Conservation (phyloP, 2,113 vertebrate species). For the Halichoerus grypus region DNA sequence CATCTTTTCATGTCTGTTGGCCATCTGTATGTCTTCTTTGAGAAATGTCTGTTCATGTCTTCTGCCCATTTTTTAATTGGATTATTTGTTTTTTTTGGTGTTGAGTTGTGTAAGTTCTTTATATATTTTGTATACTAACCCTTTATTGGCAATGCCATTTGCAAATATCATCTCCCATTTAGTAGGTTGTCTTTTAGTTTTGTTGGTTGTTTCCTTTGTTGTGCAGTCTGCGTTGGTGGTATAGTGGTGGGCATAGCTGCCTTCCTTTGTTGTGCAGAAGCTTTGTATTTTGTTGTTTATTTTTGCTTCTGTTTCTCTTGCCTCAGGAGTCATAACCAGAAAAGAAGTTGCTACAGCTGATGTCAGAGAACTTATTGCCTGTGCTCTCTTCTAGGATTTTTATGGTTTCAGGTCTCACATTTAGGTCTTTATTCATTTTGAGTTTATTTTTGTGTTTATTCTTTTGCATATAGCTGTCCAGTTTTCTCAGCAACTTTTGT, state of each 20-base stretch:
- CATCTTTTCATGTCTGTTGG: too few relatives aligned
- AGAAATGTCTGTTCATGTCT: neutral
- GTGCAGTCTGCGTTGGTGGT: too few relatives aligned
- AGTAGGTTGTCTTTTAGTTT: neutral
- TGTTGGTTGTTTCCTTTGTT: neutral
- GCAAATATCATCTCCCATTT: neutral
- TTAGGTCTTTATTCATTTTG: neutral
- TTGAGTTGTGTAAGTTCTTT: neutral
- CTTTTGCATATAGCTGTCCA: neutral
- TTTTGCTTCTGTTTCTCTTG: neutral
- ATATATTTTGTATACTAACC: neutral
- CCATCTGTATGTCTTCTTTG: neutral
- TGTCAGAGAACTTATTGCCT: neutral
- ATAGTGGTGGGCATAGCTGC: too few relatives aligned
- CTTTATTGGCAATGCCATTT: neutral
- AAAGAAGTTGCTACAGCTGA: neutral
- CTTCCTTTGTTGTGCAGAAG: neutral
- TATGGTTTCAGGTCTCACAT: neutral
- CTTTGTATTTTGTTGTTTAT: neutral
- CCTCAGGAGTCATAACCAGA: neutral
- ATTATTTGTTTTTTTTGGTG: neutral
- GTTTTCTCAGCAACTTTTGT: neutral
- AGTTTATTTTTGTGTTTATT: neutral
- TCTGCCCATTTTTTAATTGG: neutral
- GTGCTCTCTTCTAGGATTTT: neutral